Evolutionary conservation across 2,797 vertebrate species (phyloP).

Genomic region (Pangasius sanitwongsei): DNA sequence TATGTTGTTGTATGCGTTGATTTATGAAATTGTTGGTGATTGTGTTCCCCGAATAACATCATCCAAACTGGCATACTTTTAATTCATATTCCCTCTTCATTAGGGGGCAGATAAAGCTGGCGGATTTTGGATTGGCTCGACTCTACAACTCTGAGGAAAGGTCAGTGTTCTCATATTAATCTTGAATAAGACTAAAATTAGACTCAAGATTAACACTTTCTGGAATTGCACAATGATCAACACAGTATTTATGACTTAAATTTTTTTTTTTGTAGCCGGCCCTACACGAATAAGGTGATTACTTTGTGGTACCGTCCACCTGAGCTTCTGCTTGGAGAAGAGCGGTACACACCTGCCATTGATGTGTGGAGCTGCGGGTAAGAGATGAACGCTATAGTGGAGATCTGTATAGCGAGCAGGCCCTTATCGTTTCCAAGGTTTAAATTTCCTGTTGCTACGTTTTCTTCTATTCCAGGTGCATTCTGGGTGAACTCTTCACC

Average conservation of each 20-base stretch:
- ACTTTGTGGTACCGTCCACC: constrained; percentile 98
- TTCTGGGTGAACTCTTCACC: constrained; percentile 96
- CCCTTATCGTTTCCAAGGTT: neutral
- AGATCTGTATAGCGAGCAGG: neutral
- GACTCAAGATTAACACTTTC: no score
- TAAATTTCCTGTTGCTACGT: neutral
- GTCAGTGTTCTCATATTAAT: constrained; percentile 69
- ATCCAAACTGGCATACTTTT: neutral
- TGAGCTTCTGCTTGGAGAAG: constrained; percentile 93
- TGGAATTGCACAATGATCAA: neutral
- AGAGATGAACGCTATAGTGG: constrained; percentile 57
- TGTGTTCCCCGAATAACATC: neutral
- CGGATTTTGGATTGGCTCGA: constrained; percentile 96
- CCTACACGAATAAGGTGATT: constrained; percentile 99
- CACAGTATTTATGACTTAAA: no score
- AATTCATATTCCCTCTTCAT: constrained; percentile 14
- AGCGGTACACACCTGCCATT: constrained; percentile 95
- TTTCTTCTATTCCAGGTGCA: constrained; percentile 81
- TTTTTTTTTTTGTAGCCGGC: constrained; percentile 79
- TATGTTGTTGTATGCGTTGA: neutral
- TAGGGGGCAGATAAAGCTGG: constrained; percentile 98
- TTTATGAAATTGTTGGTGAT: neutral
- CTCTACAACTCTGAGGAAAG: constrained; percentile 99
- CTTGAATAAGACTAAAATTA: neutral
- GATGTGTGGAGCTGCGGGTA: constrained; percentile 99